A percentile compares a stretch with the other conserved stretches of the same genome.
Conservation (phyloP, 1,140 invertebrate genomes). For the Coboldia fuscipes region DNA sequence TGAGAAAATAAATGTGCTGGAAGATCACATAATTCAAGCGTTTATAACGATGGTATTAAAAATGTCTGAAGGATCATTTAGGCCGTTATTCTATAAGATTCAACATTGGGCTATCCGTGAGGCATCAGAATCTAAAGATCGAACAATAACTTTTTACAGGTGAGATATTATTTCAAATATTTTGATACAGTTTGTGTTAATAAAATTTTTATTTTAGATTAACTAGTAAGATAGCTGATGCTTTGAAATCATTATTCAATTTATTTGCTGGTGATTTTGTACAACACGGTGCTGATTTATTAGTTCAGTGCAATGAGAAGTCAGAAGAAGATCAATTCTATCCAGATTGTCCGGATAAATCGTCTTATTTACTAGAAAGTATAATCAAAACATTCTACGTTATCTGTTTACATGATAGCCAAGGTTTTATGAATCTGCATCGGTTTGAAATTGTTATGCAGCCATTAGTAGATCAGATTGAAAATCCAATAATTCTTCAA, state of each 20-base stretch:
- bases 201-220: conserved; percentile 33
- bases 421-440: conserved; percentile 65
- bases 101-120: conserved; percentile 61
- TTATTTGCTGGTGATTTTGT: conserved; percentile 72
- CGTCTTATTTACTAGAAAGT: conserved; percentile 34
- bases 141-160: conserved; percentile 59
- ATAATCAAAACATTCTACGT: conserved; percentile 51
- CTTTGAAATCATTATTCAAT: conserved; percentile 70
- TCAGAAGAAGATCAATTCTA: conserved; percentile 22
- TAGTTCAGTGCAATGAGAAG: conserved; percentile 34
- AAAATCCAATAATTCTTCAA: conserved; percentile 45
- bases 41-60: conserved; percentile 61
- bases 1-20: conserved; percentile 25
- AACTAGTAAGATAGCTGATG: conserved; percentile 52
- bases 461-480: conserved; percentile 72
- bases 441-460: conserved; percentile 63
- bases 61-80: conserved; percentile 68
- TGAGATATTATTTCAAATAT: conserved; percentile 15
- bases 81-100: conserved; percentile 67
- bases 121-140: conserved; percentile 30
- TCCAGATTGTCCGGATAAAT: conserved; percentile 25
- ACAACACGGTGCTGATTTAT: conserved; percentile 47
- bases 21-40: conserved; percentile 49
- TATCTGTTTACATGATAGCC: conserved; percentile 62
- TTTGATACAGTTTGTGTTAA: conserved; percentile 9